A percentile compares a stretch with the other conserved stretches of the same genome.
Conservation (phyloP, 2,888 invertebrate genomes). For the Harmothoe impar region DNA sequence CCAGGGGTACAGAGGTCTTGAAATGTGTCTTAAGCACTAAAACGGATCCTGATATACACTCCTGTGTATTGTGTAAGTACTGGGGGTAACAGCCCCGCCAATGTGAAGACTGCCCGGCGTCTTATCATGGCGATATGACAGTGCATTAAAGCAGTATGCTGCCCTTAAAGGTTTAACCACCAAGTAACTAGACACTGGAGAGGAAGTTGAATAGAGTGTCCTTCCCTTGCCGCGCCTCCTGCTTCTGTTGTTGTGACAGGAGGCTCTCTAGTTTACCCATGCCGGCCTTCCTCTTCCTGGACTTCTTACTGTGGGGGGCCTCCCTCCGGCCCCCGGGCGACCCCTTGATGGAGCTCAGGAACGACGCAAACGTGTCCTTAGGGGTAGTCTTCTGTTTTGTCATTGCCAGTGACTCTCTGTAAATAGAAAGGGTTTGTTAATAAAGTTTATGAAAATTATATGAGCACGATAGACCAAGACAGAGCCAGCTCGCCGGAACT, state of each 20-base stretch:
- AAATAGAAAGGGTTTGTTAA: not conserved
- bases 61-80: too few species aligned
- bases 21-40: too few species aligned
- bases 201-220: constrained; percentile 5
- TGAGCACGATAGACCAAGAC: not conserved
- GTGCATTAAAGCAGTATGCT: too few species aligned
- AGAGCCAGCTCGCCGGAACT: not conserved
- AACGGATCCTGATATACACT: too few species aligned
- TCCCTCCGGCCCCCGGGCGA: not conserved
- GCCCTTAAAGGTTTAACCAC: too few species aligned
- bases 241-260: not conserved
- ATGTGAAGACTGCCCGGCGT: too few species aligned
- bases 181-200: not conserved
- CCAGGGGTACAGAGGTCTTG: too few species aligned
- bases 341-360: not conserved
- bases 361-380: not conserved
- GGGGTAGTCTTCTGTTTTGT: not conserved
- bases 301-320: not conserved
- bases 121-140: too few species aligned
- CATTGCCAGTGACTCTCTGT: not conserved
- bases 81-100: too few species aligned
- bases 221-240: not conserved
- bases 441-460: not conserved
- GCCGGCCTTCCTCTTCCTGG: not conserved
- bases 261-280: constrained; percentile 1